These are phyloP conservation scores for Drosophila ananassae DNA, from an alignment of 1,140 invertebrate species.

Conservation along the genomic window DNA sequence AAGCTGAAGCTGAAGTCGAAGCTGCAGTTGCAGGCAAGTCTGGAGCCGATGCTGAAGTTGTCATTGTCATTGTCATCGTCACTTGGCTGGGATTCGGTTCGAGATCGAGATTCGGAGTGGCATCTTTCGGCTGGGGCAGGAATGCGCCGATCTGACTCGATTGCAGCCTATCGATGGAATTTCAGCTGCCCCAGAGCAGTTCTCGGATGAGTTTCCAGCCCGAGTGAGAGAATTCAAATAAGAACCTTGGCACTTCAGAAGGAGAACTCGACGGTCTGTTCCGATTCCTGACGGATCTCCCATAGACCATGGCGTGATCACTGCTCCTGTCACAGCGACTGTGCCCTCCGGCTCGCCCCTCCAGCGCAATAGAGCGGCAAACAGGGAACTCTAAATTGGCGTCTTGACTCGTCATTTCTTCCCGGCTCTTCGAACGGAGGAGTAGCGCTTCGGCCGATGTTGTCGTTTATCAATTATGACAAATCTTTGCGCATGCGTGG, in stretches of 20 bases:
- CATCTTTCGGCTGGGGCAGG: constrained; percentile 13
- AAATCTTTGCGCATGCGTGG: constrained; percentile 83
- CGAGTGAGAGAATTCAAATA: no score
- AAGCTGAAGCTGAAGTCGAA: constrained; percentile 2
- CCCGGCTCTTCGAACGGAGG: constrained; percentile 43
- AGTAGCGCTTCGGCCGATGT: constrained; percentile 39
- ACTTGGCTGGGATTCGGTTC: constrained; percentile 31
- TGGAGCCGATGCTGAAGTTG: constrained; percentile 44
- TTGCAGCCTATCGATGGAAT: neutral
- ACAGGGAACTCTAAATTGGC: constrained; percentile 32
- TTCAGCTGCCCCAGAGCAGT: neutral
- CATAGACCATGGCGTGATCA: no score
- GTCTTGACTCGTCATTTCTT: constrained; percentile 35
- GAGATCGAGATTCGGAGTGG: constrained; percentile 3
- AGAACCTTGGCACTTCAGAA: no score
- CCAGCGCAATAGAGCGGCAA: constrained; percentile 15
- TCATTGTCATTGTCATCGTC: constrained; percentile 67
- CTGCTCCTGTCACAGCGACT: no score
- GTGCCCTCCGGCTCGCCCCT: constrained; percentile 5
- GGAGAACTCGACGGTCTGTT: no score
- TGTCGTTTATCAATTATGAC: constrained; percentile 83
- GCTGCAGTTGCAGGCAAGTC: constrained; percentile 45
- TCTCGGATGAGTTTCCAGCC: no score
- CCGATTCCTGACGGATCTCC: no score
- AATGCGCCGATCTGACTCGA: constrained; percentile 5